These are phyloP conservation scores for Drosophila murphyi DNA, from an alignment of 1,140 invertebrate species.

Conservation along the genomic window DNA sequence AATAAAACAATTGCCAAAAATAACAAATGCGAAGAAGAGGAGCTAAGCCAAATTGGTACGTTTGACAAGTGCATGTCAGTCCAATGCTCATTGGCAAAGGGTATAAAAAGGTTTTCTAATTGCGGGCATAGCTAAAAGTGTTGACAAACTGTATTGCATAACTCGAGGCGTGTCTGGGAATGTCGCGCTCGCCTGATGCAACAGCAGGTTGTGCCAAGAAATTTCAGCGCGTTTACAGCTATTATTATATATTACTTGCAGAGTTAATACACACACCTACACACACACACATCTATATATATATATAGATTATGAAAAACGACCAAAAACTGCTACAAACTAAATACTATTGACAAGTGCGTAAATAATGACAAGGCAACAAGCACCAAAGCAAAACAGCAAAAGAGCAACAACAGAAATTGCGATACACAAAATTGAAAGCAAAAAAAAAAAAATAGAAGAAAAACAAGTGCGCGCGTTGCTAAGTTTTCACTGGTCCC, in stretches of 20 bases:
- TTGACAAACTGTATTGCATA: slow-evolving; percentile 71
- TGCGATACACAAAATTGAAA: not conserved
- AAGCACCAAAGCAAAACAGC: slow-evolving; percentile 9
- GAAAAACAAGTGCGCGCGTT: slow-evolving; percentile 69
- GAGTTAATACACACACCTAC: slow-evolving; percentile 20
- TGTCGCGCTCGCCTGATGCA: slow-evolving; percentile 75
- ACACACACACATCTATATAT: not conserved
- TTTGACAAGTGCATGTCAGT: slow-evolving; percentile 80
- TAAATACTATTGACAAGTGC: slow-evolving; percentile 45
- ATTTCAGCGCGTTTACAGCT: slow-evolving; percentile 58
- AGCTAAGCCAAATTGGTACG: slow-evolving; percentile 32
- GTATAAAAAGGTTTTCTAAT: slow-evolving; percentile 58
- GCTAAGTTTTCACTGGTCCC: slow-evolving; percentile 64
- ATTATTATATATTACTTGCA: slow-evolving; percentile 19
- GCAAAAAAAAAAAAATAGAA: slow-evolving; percentile 33
- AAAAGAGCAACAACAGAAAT: not conserved
- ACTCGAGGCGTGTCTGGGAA: slow-evolving; percentile 77
- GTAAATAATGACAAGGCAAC: slow-evolving; percentile 46
- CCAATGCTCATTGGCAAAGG: slow-evolving; percentile 46
- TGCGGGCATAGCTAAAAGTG: slow-evolving; percentile 60
- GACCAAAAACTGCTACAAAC: slow-evolving; percentile 4
- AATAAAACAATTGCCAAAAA: slow-evolving; percentile 61
- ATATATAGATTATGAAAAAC: slow-evolving; percentile 23
- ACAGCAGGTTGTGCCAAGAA: slow-evolving; percentile 65
- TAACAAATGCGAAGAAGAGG: slow-evolving; percentile 38